Evolutionary conservation across 2,113 vertebrate genomes (phyloP).

Genomic region (Diglossa brunneiventris): DNA sequence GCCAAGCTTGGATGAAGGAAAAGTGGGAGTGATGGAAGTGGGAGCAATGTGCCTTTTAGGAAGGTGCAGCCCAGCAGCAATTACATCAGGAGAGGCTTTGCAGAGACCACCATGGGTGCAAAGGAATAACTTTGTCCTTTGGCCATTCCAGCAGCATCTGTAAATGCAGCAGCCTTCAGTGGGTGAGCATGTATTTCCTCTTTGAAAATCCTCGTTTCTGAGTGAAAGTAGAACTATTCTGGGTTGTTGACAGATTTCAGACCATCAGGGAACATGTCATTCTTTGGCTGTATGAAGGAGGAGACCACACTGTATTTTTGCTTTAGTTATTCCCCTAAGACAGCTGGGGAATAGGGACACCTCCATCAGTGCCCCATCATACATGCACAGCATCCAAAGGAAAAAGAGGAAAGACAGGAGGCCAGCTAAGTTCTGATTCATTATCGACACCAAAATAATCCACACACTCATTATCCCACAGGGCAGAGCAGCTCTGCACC

Average conservation of each 20-base stretch:
- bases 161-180: neutral
- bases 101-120: neutral
- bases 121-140: neutral
- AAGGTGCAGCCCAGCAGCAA: neutral
- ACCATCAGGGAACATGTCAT: neutral
- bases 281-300: neutral
- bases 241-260: neutral
- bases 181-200: neutral
- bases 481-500: neutral
- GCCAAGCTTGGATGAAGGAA: neutral
- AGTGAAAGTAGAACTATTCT: neutral
- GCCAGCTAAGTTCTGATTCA: neutral
- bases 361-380: neutral
- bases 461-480: neutral
- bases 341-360: fast-evolving
- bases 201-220: neutral
- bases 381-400: neutral
- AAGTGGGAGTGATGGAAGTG: neutral
- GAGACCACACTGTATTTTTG: neutral
- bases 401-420: neutral
- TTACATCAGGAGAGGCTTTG: neutral
- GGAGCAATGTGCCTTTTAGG: neutral
- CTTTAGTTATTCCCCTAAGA: neutral
- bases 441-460: neutral
- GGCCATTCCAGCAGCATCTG: neutral